Evolutionary conservation across 1,140 invertebrate species (phyloP).

Genomic region (Sarcophaga bullata): DNA sequence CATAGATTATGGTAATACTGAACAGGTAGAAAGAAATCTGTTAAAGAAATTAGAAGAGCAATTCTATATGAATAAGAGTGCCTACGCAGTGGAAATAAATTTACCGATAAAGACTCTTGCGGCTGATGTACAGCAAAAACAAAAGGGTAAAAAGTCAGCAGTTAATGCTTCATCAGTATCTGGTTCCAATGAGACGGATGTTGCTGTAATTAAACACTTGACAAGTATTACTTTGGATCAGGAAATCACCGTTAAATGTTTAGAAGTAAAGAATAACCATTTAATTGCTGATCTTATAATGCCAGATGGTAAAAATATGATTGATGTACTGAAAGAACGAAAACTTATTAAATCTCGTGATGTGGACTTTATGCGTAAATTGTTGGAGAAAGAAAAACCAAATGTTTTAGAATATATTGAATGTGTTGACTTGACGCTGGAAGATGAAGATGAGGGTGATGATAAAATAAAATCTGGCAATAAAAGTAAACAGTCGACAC

Average conservation of each 20-base stretch:
- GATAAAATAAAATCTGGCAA: constrained; percentile 35
- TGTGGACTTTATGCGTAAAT: constrained; percentile 59
- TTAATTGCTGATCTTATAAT: constrained; percentile 55
- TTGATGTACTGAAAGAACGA: constrained; percentile 51
- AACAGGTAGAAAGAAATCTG: constrained; percentile 67
- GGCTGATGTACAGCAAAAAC: constrained; percentile 35
- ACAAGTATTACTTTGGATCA: constrained; percentile 45
- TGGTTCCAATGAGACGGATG: constrained; percentile 19
- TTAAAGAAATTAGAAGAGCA: constrained; percentile 69
- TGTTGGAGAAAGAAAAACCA: constrained; percentile 58
- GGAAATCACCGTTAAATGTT: constrained; percentile 57
- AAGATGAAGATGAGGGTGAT: constrained; percentile 53
- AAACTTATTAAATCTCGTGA: constrained; percentile 52
- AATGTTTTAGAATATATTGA: constrained; percentile 59
- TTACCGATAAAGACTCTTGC: constrained; percentile 51
- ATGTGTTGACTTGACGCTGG: constrained; percentile 56
- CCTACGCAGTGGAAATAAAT: constrained; percentile 68
- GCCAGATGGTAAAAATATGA: constrained; percentile 49
- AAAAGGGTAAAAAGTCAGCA: constrained; percentile 37
- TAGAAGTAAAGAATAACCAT: constrained; percentile 59
- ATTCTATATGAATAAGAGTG: constrained; percentile 68
- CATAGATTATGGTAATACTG: constrained; percentile 82
- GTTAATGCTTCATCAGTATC: background rate
- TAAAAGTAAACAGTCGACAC: constrained; percentile 13
- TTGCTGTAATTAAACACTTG: constrained; percentile 38